These are phyloP conservation scores for Philopedon plagiatum DNA, from an alignment of 2,888 invertebrate genomes.

Conservation along the genomic window DNA sequence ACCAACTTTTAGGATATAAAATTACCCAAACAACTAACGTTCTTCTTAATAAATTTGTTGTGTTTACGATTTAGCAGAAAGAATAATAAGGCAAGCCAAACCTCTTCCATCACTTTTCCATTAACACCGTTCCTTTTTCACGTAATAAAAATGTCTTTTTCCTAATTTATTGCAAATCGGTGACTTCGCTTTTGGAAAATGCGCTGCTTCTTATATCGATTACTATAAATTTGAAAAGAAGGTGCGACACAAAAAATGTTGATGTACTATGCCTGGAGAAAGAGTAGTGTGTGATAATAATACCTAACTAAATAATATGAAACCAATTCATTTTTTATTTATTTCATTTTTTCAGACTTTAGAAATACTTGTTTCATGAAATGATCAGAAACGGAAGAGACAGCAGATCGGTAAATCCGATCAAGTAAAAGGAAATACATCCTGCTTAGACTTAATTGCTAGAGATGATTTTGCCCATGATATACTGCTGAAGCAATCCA, in stretches of 20 bases:
- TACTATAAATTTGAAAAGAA: conserved; percentile 44
- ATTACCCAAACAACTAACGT: background rate
- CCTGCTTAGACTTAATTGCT: no score
- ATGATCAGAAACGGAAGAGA: no score
- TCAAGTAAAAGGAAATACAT: no score
- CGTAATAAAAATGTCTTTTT: conserved; percentile 46
- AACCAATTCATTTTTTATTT: no score
- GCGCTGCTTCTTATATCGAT: conserved; percentile 41
- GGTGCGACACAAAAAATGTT: conserved; percentile 38
- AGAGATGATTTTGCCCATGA: no score
- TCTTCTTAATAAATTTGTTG: background rate
- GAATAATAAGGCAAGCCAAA: conserved; percentile 16
- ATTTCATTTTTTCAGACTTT: no score
- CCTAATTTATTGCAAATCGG: conserved; percentile 47
- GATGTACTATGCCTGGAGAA: conserved; percentile 14
- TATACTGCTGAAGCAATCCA: no score
- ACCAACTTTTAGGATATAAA: no score
- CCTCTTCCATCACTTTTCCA: conserved; percentile 42
- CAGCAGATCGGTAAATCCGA: no score
- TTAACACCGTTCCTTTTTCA: conserved; percentile 33
- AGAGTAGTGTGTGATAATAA: background rate
- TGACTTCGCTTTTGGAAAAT: conserved; percentile 34
- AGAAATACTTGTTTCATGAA: no score
- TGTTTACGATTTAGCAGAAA: conserved; percentile 7
- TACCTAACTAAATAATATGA: no score